These are phyloP conservation scores for Menura novaehollandiae DNA, from an alignment of 2,113 vertebrate genomes.

Conservation along the genomic window DNA sequence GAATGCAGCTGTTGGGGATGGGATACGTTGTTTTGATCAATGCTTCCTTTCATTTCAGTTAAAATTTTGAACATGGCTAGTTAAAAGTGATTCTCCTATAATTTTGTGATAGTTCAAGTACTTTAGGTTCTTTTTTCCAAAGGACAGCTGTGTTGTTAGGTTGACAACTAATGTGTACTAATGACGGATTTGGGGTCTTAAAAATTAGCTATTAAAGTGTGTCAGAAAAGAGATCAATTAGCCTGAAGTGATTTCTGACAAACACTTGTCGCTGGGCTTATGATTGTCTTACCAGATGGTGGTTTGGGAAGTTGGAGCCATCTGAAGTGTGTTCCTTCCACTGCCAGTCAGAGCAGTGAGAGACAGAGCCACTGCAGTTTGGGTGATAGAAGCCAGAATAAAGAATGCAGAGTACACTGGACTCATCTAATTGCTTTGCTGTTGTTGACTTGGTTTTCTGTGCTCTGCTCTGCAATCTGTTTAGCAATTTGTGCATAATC, in stretches of 20 bases:
- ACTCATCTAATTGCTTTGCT: background rate
- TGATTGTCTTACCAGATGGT: background rate
- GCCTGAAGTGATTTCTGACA: conserved; percentile 34
- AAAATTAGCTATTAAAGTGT: background rate
- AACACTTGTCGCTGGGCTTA: background rate
- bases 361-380: background rate
- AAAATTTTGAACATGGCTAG: background rate
- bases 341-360: background rate
- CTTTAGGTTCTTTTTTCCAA: background rate
- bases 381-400: background rate
- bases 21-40: background rate
- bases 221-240: background rate
- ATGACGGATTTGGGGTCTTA: background rate
- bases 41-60: background rate
- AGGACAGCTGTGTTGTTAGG: conserved; percentile 19
- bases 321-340: background rate
- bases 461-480: background rate
- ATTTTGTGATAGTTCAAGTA: background rate
- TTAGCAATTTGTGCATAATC: background rate
- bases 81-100: background rate
- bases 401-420: background rate
- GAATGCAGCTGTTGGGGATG: conserved; percentile 13
- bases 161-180: background rate
- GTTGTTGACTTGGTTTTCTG: background rate
- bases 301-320: background rate